These are phyloP conservation scores for Microplitis demolitor DNA, from an alignment of 1,140 invertebrate species.

Conservation along the genomic window DNA sequence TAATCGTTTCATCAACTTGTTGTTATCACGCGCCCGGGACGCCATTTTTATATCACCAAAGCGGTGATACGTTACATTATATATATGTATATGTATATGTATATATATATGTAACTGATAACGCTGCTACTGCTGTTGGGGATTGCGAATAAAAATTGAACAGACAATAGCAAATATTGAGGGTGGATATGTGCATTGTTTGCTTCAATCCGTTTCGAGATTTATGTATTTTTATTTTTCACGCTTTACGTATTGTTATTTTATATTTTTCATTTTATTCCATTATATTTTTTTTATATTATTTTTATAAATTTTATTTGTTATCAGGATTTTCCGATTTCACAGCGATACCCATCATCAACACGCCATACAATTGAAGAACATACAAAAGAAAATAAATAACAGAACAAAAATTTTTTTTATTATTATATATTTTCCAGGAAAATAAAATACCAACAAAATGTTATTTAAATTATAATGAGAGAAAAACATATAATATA, in stretches of 20 bases:
- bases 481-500: background rate
- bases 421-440: background rate
- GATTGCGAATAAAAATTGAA: conserved; percentile 18
- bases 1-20: conserved; percentile 54
- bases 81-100: background rate
- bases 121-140: background rate
- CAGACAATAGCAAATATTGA: background rate
- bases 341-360: background rate
- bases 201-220: conserved; percentile 9
- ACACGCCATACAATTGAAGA: background rate
- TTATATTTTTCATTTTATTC: background rate
- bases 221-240: conserved; percentile 10
- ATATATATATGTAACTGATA: background rate
- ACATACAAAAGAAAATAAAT: background rate
- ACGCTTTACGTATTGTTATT: background rate
- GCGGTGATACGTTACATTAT: background rate
- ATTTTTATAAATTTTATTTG: background rate
- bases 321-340: background rate
- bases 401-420: too few species aligned
- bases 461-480: conserved; percentile 6
- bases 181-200: conserved; percentile 11
- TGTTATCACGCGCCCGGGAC: conserved; percentile 43
- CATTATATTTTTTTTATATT: background rate
- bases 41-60: conserved; percentile 30
- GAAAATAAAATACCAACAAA: too few species aligned